These are phyloP conservation scores for Heliocidaris erythrogramma DNA, from an alignment of 35 echinoderm and acorn worm species.

Conservation along the genomic window DNA sequence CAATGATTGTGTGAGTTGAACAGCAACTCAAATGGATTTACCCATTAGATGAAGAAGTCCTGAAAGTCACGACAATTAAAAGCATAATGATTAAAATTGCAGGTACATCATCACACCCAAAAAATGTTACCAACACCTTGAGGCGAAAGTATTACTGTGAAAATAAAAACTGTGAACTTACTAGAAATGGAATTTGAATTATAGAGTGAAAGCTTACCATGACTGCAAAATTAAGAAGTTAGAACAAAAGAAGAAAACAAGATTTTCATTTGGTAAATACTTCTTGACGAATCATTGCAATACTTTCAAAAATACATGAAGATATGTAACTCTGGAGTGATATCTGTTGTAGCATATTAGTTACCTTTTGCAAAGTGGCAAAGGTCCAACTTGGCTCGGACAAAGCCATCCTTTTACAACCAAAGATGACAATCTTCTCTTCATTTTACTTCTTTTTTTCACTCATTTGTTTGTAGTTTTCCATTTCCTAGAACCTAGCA, in stretches of 20 bases:
- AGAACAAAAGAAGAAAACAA: not conserved
- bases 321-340: not conserved
- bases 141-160: not conserved
- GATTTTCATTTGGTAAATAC: conserved; percentile 5
- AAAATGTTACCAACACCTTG: not conserved
- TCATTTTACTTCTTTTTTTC: not conserved
- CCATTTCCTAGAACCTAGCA: not conserved
- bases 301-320: not conserved
- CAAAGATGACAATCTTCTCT: not conserved
- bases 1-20: not conserved
- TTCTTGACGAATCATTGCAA: not conserved
- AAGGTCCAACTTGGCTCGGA: not conserved
- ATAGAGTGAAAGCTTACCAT: not conserved
- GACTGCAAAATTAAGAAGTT: not conserved
- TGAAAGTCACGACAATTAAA: not conserved
- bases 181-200: not conserved
- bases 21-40: not conserved
- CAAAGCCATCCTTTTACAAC: not conserved
- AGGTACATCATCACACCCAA: not conserved
- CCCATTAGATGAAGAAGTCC: not conserved
- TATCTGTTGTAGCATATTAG: not conserved
- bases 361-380: not conserved
- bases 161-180: not conserved
- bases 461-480: not conserved
- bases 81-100: not conserved